Conservation (phyloP, 2,888 invertebrate species). For the Chouioia cunea region DNA sequence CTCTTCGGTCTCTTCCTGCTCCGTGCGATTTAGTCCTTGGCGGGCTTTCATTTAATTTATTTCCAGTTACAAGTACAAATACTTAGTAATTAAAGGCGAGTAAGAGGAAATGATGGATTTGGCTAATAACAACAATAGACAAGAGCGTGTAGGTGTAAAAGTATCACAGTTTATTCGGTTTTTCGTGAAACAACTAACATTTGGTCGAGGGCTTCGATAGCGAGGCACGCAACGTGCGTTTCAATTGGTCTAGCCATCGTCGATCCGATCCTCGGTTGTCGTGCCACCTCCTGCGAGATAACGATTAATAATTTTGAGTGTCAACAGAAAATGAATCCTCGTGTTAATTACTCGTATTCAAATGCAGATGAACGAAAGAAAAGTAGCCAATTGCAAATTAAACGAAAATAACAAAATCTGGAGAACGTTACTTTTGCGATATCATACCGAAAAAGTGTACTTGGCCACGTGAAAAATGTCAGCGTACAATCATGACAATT, state of each 20-base stretch:
- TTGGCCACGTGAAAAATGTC: constrained; percentile 4
- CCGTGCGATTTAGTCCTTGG: no score
- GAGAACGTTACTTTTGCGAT: background rate
- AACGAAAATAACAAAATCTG: no score
- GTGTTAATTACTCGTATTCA: constrained; percentile 28
- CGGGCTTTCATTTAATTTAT: no score
- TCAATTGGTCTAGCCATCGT: constrained; percentile 27
- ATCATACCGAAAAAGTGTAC: background rate
- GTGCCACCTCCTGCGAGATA: constrained; percentile 35
- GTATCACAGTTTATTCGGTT: constrained; percentile 17
- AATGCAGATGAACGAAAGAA: background rate
- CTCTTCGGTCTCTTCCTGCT: no score
- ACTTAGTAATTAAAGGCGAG: no score
- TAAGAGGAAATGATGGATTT: no score
- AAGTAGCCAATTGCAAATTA: background rate
- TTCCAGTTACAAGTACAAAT: no score
- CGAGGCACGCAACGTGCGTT: constrained; percentile 5
- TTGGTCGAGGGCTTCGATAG: constrained; percentile 14
- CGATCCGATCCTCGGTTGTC: constrained; percentile 25
- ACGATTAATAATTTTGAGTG: constrained; percentile 38
- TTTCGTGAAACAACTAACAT: constrained; percentile 10
- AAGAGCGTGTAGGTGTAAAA: no score
- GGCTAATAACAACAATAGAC: no score
- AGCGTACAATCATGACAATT: background rate
- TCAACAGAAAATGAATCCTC: constrained; percentile 32